Evolutionary conservation across 2,797 vertebrate genomes (phyloP).

Genomic region (Hypotaenidia okinawae): DNA sequence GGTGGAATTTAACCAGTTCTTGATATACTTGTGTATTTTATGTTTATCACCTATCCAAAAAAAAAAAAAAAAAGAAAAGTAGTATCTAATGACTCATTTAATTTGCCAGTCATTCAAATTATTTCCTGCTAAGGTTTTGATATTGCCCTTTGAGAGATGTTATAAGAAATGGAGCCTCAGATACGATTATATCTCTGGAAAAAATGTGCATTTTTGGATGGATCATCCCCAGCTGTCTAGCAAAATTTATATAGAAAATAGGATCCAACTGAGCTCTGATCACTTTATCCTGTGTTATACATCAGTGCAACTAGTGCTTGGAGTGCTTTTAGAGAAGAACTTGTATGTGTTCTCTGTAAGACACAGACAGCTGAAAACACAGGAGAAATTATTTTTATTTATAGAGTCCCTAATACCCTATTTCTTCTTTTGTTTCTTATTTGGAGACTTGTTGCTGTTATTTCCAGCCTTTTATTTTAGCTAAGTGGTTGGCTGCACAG

Average conservation of each 20-base stretch:
- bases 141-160: conserved; percentile 17
- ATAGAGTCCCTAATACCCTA: not conserved
- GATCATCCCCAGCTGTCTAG: conserved; percentile 10
- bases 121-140: conserved; percentile 43
- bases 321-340: conserved; percentile 29
- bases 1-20: not conserved
- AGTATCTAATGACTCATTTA: not conserved
- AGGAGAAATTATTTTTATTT: not conserved
- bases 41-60: not conserved
- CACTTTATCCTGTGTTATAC: conserved; percentile 38
- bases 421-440: conserved; percentile 6
- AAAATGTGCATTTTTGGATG: conserved; percentile 30
- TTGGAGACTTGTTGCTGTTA: not conserved
- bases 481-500: not conserved
- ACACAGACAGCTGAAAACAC: conserved; percentile 33
- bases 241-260: conserved; percentile 59
- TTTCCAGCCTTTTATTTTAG: not conserved
- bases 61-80: not conserved
- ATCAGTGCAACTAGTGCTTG: conserved; percentile 15
- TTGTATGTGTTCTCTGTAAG: conserved; percentile 30
- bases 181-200: conserved; percentile 49
- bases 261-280: conserved; percentile 65
- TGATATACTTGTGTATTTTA: not conserved
- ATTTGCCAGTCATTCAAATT: not conserved
- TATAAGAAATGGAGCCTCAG: conserved; percentile 13